Evolutionary conservation across 2,113 vertebrate genomes (phyloP).

Genomic region (Percopsis transmontana): DNA sequence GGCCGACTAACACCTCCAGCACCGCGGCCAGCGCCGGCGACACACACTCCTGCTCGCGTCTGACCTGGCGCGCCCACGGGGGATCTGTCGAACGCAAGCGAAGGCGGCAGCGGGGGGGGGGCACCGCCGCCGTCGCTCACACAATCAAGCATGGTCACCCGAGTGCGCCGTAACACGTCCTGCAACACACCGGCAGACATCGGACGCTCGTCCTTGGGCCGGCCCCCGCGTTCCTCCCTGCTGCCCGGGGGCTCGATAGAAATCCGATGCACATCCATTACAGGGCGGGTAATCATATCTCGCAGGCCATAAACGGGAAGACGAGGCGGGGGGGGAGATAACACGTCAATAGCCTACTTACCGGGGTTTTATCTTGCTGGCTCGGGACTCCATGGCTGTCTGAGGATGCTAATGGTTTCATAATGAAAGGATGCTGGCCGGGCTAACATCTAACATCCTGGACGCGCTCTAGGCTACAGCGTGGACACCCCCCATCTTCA

Average conservation of each 20-base stretch:
- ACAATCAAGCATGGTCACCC: conserved; percentile 22
- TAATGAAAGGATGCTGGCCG: conserved; percentile 88
- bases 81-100: conserved; percentile 4
- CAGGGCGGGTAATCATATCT: conserved; percentile 59
- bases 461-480: conserved; percentile 48
- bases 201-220: conserved; percentile 45
- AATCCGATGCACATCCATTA: conserved; percentile 62
- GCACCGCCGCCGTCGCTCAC: neutral
- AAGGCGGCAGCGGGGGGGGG: neutral
- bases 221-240: conserved; percentile 49
- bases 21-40: conserved; percentile 66
- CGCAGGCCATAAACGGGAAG: conserved; percentile 46
- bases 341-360: conserved; percentile 85
- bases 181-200: conserved; percentile 73
- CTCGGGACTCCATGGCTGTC: conserved; percentile 97
- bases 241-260: conserved; percentile 42
- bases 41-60: no score
- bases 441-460: conserved; percentile 90
- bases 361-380: conserved; percentile 94
- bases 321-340: conserved; percentile 11
- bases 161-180: conserved; percentile 45
- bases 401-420: conserved; percentile 96
- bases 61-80: no score
- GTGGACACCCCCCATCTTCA: conserved; percentile 37
- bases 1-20: no score